Base-by-base conservation (phyloP, 2,113 vertebrate genomes). In the Pithys albifrons region DNA sequence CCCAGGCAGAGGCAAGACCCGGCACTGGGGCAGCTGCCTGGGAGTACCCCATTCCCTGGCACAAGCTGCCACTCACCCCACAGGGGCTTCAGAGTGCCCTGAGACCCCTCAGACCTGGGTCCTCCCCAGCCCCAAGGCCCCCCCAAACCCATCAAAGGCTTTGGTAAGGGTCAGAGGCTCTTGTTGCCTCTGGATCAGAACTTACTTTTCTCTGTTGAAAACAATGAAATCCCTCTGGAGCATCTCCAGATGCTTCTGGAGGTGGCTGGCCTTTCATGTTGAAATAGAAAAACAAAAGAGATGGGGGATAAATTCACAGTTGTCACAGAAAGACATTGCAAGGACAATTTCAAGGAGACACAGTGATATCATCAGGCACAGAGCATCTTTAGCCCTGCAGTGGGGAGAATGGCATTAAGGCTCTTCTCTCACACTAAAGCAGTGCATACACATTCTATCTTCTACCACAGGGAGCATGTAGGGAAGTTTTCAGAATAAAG, bases 181-280 rank as follows among this genome's bases (percentile, higher is more conserved):
- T 20, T 5, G 12, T 19, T 46, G 76, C 57, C 77, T 25, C 45
- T 48, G 70, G 12, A 31, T 33, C 61, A 24, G 24, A 20, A 97
- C 98, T 98, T 98, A 99, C 99, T 98, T 99, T 97, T 99, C 99
- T 98, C 99, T 98, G 98, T 99, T 99, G 98, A 99, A 99, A 97
- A 99, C 97, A 49, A 99, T 98, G 97, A 99, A 99, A 93, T 99
- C 99, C 92, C 98, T 99, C 87, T 99, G 98, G 72, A 99, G 98
- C 35, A 97, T 98, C 51, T 99, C 99, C 78, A 99, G 95, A 58
- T 99, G 98, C 95, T 99, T 98, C 96, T 99, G 99, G 85, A 99
- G 95, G 88, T 98, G 98, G 66, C 98, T 98, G 9, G 97, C 98
- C 99, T 99, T 98, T 37, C 49, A 45, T 29, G 54, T 57, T 43